Evolutionary conservation across 2,113 vertebrate species (phyloP).

Genomic region (Rhabdornis inornatus): DNA sequence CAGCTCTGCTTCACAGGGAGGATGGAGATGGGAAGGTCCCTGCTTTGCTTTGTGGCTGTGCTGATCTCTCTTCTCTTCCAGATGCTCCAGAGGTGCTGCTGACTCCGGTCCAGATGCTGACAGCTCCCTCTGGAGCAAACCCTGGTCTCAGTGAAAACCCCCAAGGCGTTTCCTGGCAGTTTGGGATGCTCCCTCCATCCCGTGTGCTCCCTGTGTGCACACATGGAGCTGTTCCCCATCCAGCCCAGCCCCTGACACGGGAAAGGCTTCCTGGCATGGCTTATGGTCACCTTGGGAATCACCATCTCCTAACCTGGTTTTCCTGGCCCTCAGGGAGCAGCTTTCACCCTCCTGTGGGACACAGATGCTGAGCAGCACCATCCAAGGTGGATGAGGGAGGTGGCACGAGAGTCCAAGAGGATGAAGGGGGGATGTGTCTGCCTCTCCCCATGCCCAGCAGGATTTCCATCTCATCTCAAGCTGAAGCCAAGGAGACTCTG

Average conservation of each 20-base stretch:
- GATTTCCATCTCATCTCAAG: neutral
- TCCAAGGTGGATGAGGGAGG: neutral
- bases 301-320: neutral
- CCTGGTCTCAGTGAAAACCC: fast-evolving
- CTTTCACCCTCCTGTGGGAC: neutral
- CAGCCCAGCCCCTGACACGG: neutral
- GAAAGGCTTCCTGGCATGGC: fast-evolving
- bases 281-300: neutral
- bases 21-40: neutral
- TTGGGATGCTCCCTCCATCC: neutral
- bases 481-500: neutral
- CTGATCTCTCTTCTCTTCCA: neutral
- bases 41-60: neutral
- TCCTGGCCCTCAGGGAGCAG: neutral
- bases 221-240: neutral
- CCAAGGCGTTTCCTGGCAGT: neutral
- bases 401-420: fast-evolving
- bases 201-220: fast-evolving
- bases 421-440: neutral
- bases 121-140: neutral
- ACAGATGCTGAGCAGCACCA: neutral
- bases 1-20: fast-evolving
- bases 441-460: neutral
- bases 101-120: fast-evolving
- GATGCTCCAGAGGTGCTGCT: fast-evolving